Evolutionary conservation across 2,888 invertebrate species (phyloP).

Genomic region (Clusia tigrina): DNA sequence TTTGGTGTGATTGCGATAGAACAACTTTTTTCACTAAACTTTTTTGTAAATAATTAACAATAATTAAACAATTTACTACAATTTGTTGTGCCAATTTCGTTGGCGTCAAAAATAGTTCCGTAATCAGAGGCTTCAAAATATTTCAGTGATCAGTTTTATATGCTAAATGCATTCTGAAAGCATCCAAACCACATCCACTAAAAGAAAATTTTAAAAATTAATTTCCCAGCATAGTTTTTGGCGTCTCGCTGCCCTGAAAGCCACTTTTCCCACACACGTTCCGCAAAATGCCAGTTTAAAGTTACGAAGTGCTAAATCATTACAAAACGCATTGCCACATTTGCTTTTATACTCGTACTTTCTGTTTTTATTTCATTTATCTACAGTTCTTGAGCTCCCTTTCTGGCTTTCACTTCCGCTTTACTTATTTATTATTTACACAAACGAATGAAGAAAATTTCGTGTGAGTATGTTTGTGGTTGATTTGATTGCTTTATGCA

Average conservation of each 20-base stretch:
- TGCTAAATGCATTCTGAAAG: too few relatives aligned
- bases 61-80: too few relatives aligned
- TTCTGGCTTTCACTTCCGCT: conserved; percentile 25
- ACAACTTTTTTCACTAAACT: too few relatives aligned
- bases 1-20: too few relatives aligned
- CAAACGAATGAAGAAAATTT: conserved; percentile 41
- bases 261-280: background rate
- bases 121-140: too few relatives aligned
- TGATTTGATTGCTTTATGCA: conserved; percentile 62
- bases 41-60: too few relatives aligned
- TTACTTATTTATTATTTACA: conserved; percentile 57
- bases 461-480: conserved; percentile 48
- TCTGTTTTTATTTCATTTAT: background rate
- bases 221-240: background rate
- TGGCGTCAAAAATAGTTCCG: too few relatives aligned
- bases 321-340: background rate
- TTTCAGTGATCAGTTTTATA: too few relatives aligned
- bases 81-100: too few relatives aligned
- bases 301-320: background rate
- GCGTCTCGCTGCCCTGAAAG: background rate
- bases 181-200: background rate
- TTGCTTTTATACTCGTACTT: background rate
- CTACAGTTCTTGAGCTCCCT: background rate
- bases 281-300: background rate
- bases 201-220: background rate